A percentile compares a stretch with the other conserved stretches of the same genome.
Conservation (phyloP, 1,140 invertebrate genomes). For the Ceratoteleas bidentatus region DNA sequence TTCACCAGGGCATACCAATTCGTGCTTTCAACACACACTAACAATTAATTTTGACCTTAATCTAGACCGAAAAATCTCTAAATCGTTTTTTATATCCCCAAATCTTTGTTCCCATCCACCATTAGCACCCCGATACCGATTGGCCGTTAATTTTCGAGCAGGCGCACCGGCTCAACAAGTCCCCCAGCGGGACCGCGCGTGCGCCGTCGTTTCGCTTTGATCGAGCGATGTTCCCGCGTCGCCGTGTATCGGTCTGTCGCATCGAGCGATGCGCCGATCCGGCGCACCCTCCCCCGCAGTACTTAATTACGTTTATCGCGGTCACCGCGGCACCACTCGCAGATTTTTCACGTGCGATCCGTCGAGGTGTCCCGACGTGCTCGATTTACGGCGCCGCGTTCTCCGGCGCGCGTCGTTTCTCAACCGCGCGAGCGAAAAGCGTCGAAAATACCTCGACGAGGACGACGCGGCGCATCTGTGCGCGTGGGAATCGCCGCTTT, state of each 20-base stretch:
- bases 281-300: constrained; percentile 24
- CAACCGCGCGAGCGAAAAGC: constrained; percentile 40
- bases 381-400: constrained; percentile 51
- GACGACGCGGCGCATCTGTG: constrained; percentile 57
- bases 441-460: constrained; percentile 45
- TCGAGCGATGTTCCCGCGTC: constrained; percentile 5
- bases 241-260: constrained; percentile 2
- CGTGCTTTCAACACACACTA: too few relatives aligned
- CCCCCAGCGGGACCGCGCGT: too few relatives aligned
- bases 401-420: constrained; percentile 39
- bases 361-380: constrained; percentile 33
- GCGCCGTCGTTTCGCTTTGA: background rate
- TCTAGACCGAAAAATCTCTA: too few relatives aligned
- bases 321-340: constrained; percentile 7
- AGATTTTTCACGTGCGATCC: constrained; percentile 49
- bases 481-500: constrained; percentile 72
- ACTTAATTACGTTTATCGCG: constrained; percentile 50
- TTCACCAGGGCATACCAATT: too few relatives aligned
- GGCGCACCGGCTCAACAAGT: too few relatives aligned
- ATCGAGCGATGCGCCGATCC: constrained; percentile 15
- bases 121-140: too few relatives aligned
- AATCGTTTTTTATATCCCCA: too few relatives aligned
- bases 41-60: too few relatives aligned
- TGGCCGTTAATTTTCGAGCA: too few relatives aligned
- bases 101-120: too few relatives aligned